Evolutionary conservation across 2,113 vertebrate species (phyloP), one percentile per base, ranked within the genome.

Genomic region (Fukomys damarensis): DNA sequence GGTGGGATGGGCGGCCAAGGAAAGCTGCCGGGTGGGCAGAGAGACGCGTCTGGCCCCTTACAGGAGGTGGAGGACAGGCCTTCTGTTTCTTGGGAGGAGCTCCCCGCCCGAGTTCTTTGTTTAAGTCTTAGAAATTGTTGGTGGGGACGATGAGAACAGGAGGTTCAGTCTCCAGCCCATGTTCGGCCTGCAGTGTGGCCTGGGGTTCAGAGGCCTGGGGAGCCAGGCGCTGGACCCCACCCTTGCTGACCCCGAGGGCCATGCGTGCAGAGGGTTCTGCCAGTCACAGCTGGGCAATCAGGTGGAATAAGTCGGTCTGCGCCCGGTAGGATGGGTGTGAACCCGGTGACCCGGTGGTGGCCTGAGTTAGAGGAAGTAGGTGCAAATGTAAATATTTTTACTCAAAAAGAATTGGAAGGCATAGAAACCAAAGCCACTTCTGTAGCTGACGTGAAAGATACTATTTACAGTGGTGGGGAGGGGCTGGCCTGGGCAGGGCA

Each of bases 331-430:
- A 11, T 38, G 63, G 82, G 30, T 41, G 38, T 65, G 59, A 32
- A 4, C 32, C 13, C 7, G 12, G 11, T 35, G 46, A 46, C 28
- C 59, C n/a, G 30, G n/a, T 26, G 20, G 46, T 7, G 16, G 14
- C 52, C 49, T 46, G 20, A 30, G 43, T 68, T 80, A 54, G 59
- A 77, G 41, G 82, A 72, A 87, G 8, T 35, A 26, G 86, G 77
- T 83, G 54, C 5, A 56, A 90, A 59, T 65, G 49, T 83, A 84
- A 92, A 72, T 72, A 79, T 94, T 89, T 94, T 86, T 83, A 63
- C 56, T 86, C 16, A 59, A 86, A 68, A 61, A 79, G 12, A 72
- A 92, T 41, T 61, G 54, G 61, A 83, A 89, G 66, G 58, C 95
- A 20, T 41, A 86, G 92, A 94, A 93, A 93, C 52, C 43, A 76